Base-by-base conservation (phyloP, 2,888 invertebrate genomes). In the Drosophila buzzatii region DNA sequence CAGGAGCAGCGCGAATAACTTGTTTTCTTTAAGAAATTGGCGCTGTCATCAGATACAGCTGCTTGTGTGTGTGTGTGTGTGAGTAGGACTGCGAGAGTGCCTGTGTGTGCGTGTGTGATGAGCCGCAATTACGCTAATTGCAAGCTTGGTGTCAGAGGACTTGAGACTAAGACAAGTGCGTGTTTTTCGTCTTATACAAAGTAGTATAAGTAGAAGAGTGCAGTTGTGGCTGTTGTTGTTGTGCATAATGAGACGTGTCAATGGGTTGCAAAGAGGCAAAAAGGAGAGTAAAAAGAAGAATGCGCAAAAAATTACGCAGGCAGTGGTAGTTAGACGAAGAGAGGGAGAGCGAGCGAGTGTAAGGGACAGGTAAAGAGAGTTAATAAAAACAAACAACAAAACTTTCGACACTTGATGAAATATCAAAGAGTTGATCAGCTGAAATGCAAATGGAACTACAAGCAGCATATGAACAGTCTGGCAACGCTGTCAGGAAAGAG, bases 71-170 rank as follows among this genome's bases (percentile, higher is more conserved):
- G 20, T 23, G 7, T 12, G 16, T 39, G 16, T 16, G 37, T 35
- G 14, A n/a, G n/a, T n/a, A n/a, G n/a, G n/a, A 18, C 41, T 27
- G 16, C 35, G 33, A 39, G n/a, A 31, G 27, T 42, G 23, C 31
- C 16, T 27, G 27, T 42, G 18, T 20, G 31, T 9, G 39, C n/a
- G 35, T 58, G 61, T 42, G 52, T 55, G 57, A 58, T 52, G 42
- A 53, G 69, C 60, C 69, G 79, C 85, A 89, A 85, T 89, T 86
- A 89, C 61, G 56, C 73, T 89, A 85, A 85, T 89, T 85, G 76
- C 82, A 53, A 61, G 49, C 61, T 41, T 45, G 33, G 51, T 41
- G 63, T 60, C 81, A 65, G 35, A 59, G 70, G 59, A 73, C 64
- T 80, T 57, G 53, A 76, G 61, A 44, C 44, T 20, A 8, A 49